These are phyloP conservation scores for Otus scops DNA, from an alignment of 2,797 vertebrate species.

Conservation along the genomic window DNA sequence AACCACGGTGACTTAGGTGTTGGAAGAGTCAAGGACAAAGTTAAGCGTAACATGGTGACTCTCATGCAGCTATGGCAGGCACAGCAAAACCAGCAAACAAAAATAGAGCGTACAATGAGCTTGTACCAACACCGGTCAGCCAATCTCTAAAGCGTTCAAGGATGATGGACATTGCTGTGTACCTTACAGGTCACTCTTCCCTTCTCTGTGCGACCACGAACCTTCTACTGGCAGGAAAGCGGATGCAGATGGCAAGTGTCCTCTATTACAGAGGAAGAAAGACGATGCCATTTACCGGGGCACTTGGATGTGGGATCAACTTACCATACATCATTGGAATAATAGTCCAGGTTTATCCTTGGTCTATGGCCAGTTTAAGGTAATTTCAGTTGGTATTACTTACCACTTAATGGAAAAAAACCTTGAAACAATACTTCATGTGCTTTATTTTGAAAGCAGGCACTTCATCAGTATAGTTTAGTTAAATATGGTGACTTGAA, in stretches of 20 bases:
- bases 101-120: background rate
- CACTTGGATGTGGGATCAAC: background rate
- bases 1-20: fast-evolving
- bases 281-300: background rate
- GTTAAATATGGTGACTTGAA: background rate
- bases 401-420: background rate
- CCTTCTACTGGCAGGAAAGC: background rate
- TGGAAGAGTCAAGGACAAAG: background rate
- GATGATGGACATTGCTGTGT: background rate
- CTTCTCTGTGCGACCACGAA: background rate
- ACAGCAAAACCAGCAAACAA: background rate
- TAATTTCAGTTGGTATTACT: background rate
- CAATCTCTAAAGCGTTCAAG: background rate
- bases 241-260: background rate
- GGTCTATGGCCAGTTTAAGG: background rate
- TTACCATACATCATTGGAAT: background rate
- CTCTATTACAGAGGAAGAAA: background rate
- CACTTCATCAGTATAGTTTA: background rate
- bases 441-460: background rate
- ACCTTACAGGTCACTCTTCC: background rate
- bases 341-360: background rate
- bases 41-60: fast-evolving
- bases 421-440: background rate
- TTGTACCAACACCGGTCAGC: fast-evolving
- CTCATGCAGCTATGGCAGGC: background rate